These are phyloP conservation scores for Orthonyx spaldingii DNA, from an alignment of 2,113 vertebrate species.

Conservation along the genomic window DNA sequence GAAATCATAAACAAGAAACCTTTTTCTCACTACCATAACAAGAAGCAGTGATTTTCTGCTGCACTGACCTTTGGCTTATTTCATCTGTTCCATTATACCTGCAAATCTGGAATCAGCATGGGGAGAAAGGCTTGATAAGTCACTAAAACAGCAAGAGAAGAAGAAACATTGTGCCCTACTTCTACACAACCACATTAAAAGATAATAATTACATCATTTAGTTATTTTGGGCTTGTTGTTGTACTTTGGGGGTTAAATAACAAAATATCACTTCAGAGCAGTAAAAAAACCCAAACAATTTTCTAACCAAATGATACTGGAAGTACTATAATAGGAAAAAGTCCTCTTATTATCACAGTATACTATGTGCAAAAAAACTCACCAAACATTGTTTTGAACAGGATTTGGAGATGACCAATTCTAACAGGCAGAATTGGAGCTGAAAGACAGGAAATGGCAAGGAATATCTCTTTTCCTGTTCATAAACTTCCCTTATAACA, in stretches of 20 bases:
- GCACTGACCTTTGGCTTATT: neutral
- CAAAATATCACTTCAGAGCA: neutral
- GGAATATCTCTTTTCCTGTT: neutral
- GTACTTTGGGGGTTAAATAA: neutral
- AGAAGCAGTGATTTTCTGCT: neutral
- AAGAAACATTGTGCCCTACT: neutral
- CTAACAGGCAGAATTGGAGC: neutral
- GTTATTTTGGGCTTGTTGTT: neutral
- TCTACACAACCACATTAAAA: neutral
- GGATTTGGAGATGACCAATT: neutral
- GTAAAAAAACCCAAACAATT: neutral
- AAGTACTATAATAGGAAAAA: neutral
- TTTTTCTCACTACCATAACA: neutral
- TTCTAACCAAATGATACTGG: neutral
- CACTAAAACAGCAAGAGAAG: neutral
- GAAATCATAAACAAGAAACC: neutral
- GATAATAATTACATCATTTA: neutral
- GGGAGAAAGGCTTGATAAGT: neutral
- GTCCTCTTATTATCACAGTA: neutral
- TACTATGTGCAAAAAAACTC: neutral
- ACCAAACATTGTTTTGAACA: neutral
- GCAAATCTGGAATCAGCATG: neutral
- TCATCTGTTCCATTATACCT: neutral
- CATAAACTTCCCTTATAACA: neutral
- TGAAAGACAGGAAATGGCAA: neutral